These are phyloP conservation scores for Turritopsis dohrnii DNA, from an alignment of 30 jellyfish, hydroid and myxozoan species.

Conservation along the genomic window DNA sequence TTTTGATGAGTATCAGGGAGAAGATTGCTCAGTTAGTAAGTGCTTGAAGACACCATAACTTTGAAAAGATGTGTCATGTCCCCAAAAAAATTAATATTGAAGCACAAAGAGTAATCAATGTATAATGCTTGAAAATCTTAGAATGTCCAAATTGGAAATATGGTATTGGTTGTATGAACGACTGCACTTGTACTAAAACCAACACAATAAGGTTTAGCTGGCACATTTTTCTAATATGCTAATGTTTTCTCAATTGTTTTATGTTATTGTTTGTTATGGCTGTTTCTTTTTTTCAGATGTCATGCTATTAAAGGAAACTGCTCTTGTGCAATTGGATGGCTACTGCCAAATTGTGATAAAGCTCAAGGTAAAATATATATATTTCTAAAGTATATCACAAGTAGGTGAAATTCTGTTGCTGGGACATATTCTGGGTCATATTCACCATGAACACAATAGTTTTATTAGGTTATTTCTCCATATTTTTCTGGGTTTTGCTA, in stretches of 20 bases:
- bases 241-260: neutral
- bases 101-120: no score
- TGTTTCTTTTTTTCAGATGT: conserved; percentile 19
- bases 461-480: no score
- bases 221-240: neutral
- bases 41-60: neutral
- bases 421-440: no score
- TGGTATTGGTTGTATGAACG: conserved; percentile 36
- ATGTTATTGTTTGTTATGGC: neutral
- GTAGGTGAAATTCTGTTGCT: no score
- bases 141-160: conserved; percentile 53
- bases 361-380: conserved; percentile 23
- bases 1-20: conserved; percentile 68
- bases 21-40: no score
- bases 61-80: neutral
- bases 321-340: conserved; percentile 61
- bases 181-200: conserved; percentile 52
- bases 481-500: neutral
- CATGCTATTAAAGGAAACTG: conserved; percentile 56
- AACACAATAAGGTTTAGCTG: conserved; percentile 28
- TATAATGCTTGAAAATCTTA: neutral
- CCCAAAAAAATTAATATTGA: no score
- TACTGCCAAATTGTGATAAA: conserved; percentile 24
- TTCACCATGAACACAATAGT: no score
- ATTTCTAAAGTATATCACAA: no score